Evolutionary conservation across 2,888 invertebrate species (phyloP).

Genomic region (Patella depressa): DNA sequence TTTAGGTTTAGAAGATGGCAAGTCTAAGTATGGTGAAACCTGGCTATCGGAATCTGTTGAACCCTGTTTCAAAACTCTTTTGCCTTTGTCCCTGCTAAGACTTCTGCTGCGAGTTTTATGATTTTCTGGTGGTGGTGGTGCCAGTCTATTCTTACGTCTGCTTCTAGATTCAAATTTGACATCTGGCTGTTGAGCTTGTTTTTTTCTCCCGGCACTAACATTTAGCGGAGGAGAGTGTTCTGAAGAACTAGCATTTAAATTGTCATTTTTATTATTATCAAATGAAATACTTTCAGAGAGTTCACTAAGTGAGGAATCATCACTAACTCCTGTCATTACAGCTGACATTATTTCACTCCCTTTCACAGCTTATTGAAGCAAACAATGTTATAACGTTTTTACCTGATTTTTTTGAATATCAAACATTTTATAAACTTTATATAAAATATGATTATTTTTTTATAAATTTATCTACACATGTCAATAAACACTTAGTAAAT

Average conservation of each 20-base stretch:
- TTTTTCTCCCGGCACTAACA: not conserved
- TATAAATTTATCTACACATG: no score
- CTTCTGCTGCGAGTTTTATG: not conserved
- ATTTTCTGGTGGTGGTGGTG: slow-evolving; percentile 27
- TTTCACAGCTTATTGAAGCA: no score
- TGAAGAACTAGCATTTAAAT: not conserved
- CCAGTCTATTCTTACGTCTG: slow-evolving; percentile 24
- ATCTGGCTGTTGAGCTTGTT: not conserved
- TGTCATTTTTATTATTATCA: no score
- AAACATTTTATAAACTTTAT: no score
- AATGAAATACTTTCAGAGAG: not conserved
- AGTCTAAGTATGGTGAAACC: not conserved
- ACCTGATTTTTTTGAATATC: no score
- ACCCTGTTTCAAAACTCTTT: slow-evolving; percentile 14
- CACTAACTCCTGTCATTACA: not conserved
- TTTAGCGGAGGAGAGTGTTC: not conserved
- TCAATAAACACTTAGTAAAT: not conserved
- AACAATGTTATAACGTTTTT: no score
- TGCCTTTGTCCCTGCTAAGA: not conserved
- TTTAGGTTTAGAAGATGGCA: not conserved
- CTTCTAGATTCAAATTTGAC: not conserved
- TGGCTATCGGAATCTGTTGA: slow-evolving; percentile 31
- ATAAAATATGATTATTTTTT: no score
- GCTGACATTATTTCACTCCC: no score
- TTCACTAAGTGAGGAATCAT: slow-evolving; percentile 6